Evolutionary conservation across 2,888 invertebrate species (phyloP), one percentile per base, ranked within the genome.

Genomic region (Luffia ferchaultella): DNA sequence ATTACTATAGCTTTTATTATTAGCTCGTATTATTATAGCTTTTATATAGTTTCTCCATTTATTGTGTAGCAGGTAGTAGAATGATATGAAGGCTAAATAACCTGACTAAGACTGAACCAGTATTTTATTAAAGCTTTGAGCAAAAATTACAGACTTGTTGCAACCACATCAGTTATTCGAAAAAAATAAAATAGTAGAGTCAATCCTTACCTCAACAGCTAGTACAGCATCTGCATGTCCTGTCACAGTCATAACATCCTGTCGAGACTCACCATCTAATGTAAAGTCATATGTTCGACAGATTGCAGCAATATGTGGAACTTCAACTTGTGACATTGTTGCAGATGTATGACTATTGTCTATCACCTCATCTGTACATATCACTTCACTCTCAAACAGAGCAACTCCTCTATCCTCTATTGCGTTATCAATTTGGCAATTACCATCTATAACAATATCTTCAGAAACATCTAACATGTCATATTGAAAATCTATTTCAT

Each of bases 381-480:
- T 50, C 9, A 64, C 57, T 16, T 60, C 59, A 15, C 57, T 46
- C 16, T 58, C 61, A 30, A 62, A 70, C 19, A 58, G 57, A 1
- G 55, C 50, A 48, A 64, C 67, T 55, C 73, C 76, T n/a, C n/a
- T n/a, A 45, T 71, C 70, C 49, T 62, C 68, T 20, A 54, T 45
- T 18, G 52, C 59, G 54, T 78, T 78, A 15, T 18, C n/a, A 0
- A 68, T 58, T 50, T 79, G 78, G 60, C 67, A 71, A 50, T 57
- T 68, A 41, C 75, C 75, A 1, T 74, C 80, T 52, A 83, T 77
- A 1, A 76, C 69, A 50, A 83, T 82, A 53, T 82, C 82, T 58
- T 82, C 83, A 0, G 80, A 83, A 0, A 82, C 80, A 61, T 82
- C 82, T 51, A 83, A 63, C 80, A 82, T 80, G 52, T 82, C 82